Evolutionary conservation across 1,140 invertebrate species (phyloP).

Genomic region (Brachystomella parvula): DNA sequence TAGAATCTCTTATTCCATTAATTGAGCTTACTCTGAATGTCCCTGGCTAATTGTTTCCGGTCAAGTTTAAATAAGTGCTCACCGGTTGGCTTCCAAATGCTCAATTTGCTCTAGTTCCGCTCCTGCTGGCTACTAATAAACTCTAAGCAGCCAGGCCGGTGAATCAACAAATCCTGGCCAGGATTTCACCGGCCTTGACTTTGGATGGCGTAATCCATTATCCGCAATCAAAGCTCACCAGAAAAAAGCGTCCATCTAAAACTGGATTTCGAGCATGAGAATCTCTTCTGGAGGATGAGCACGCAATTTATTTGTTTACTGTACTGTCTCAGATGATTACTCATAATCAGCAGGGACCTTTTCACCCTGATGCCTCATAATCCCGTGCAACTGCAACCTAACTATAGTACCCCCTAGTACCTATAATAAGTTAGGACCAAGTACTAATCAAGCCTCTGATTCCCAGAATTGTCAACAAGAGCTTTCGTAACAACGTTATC

Average conservation of each 20-base stretch:
- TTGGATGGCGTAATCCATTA: background rate
- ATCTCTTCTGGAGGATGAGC: no score
- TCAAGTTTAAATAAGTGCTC: background rate
- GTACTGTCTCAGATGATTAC: background rate
- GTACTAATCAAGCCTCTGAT: no score
- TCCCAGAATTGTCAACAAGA: no score
- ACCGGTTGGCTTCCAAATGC: background rate
- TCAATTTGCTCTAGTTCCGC: background rate
- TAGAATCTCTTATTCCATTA: background rate
- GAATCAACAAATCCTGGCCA: background rate
- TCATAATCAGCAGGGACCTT: no score
- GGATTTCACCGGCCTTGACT: background rate
- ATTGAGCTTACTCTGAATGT: background rate
- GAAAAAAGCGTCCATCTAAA: background rate
- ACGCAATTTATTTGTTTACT: background rate
- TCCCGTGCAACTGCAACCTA: no score
- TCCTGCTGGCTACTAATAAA: background rate
- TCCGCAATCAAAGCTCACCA: background rate
- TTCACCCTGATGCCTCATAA: no score
- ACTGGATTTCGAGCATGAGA: background rate
- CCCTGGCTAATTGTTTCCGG: conserved; percentile 1
- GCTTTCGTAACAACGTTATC: no score
- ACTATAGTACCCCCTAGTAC: no score
- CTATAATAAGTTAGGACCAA: no score
- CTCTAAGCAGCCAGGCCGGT: background rate